Conservation (phyloP, 2,888 invertebrate species). For the Erebia ligea region DNA sequence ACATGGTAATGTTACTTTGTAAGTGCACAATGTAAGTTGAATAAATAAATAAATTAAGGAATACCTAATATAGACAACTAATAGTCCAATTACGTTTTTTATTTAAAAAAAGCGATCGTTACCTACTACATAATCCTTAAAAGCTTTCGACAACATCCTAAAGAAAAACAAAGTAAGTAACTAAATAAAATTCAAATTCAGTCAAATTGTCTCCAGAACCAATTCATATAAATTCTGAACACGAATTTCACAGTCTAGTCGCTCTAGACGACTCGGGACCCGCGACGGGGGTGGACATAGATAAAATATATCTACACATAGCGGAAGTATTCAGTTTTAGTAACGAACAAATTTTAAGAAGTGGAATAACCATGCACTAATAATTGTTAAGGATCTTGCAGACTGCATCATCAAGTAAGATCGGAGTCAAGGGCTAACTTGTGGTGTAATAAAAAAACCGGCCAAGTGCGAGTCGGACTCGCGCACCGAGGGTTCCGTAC, state of each 20-base stretch:
- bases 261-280: not conserved
- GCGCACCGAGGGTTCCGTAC: too few species aligned
- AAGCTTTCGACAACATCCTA: not conserved
- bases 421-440: too few species aligned
- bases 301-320: not conserved
- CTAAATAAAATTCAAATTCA: not conserved
- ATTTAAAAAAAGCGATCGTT: not conserved
- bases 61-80: too few species aligned
- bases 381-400: not conserved
- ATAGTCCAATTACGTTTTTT: too few species aligned
- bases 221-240: constrained; percentile 7
- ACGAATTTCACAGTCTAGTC: constrained; percentile 13
- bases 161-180: not conserved
- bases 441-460: too few species aligned
- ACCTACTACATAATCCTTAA: not conserved
- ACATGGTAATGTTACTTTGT: too few species aligned
- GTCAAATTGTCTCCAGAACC: not conserved
- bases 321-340: not conserved
- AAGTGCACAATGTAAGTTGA: too few species aligned
- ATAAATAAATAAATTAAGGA: too few species aligned
- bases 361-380: not conserved
- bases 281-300: not conserved
- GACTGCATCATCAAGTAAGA: too few species aligned
- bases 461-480: too few species aligned
- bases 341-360: not conserved